Evolutionary conservation across 2,888 invertebrate genomes (phyloP), one percentile per base, ranked within the genome.

Genomic region (Baccha elongata): DNA sequence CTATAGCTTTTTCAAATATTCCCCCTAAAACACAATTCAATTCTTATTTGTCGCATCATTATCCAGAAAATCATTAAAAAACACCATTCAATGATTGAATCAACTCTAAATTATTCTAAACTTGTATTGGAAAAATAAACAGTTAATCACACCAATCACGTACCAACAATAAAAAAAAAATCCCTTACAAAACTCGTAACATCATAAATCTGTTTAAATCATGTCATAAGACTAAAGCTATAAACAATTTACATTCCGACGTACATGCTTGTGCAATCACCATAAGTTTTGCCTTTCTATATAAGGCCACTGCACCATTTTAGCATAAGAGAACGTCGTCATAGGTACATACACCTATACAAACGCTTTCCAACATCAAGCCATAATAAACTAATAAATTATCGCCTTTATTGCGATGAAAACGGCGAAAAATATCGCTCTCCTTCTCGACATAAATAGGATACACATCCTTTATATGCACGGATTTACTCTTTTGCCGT

Each of bases 321-420:
- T 15, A 3, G 35, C 52, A 29, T 44, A 44, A 73, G 21, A 17
- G 52, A 60, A 26, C 58, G 29, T 72, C 23, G 23, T 23, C 29
- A 40, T 23, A 35, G 35, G n/a, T 7, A 15, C 21, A 21, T n/a
- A 10, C 6, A 46, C 35, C n/a, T 23, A 23, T 21, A 21, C 8
- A 21, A 42, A 52, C 44, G 23, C 26, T 21, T 13, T 32, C 13
- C 69, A 48, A 55, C 55, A 67, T 52, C 68, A 44, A 52, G 21
- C 75, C 83, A 69, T 83, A 72, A 83, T 78, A 67, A 78, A 78
- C 78, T 73, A 83, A 83, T 83, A 83, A 83, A 83, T 83, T 78
- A 83, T 78, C 83, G 78, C 83, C 78, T 83, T 83, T 83, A 83
- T 78, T 78, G 83, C 78, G 78, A 78, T 83, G 83, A 83, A 83